Evolutionary conservation across 2,888 invertebrate species (phyloP).

Genomic region (Helobdella robusta): DNA sequence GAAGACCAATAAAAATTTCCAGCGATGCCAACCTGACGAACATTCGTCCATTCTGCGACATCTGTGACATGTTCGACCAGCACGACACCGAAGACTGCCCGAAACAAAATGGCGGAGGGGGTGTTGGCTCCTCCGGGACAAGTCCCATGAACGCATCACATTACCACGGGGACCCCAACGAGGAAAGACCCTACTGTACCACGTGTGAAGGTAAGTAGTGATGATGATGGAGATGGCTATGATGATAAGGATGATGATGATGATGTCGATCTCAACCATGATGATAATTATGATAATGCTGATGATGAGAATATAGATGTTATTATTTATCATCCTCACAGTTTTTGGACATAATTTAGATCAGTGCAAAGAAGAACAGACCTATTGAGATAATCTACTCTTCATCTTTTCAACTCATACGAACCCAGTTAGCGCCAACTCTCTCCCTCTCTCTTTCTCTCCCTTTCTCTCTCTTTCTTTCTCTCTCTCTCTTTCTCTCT

Average conservation of each 20-base stretch:
- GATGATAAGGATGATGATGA: slow-evolving; percentile 7
- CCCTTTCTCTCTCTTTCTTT: background rate
- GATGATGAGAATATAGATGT: background rate
- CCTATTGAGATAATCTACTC: slow-evolving; percentile 38
- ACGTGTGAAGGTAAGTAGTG: slow-evolving; percentile 66
- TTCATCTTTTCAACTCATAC: background rate
- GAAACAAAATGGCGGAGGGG: slow-evolving; percentile 67
- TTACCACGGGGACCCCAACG: slow-evolving; percentile 48
- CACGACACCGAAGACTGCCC: slow-evolving; percentile 98
- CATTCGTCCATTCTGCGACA: slow-evolving; percentile 80
- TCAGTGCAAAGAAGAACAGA: slow-evolving; percentile 65
- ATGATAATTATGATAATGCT: slow-evolving; percentile 8
- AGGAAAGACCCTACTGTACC: slow-evolving; percentile 68
- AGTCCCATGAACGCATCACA: slow-evolving; percentile 53
- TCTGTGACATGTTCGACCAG: slow-evolving; percentile 87
- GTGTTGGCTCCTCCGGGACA: no score
- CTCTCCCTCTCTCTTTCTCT: background rate
- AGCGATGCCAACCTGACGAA: background rate
- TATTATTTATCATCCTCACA: slow-evolving; percentile 6
- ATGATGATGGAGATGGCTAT: background rate
- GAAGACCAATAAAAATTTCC: background rate
- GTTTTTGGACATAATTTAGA: slow-evolving; percentile 79
- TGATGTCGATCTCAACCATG: slow-evolving; percentile 7
- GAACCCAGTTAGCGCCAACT: background rate
- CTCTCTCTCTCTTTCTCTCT: background rate